Percentiles rank a stretch among this genome's conserved stretches.
Evolutionary conservation across 1,140 invertebrate species (phyloP).

Genomic region (Capitella teleta): DNA sequence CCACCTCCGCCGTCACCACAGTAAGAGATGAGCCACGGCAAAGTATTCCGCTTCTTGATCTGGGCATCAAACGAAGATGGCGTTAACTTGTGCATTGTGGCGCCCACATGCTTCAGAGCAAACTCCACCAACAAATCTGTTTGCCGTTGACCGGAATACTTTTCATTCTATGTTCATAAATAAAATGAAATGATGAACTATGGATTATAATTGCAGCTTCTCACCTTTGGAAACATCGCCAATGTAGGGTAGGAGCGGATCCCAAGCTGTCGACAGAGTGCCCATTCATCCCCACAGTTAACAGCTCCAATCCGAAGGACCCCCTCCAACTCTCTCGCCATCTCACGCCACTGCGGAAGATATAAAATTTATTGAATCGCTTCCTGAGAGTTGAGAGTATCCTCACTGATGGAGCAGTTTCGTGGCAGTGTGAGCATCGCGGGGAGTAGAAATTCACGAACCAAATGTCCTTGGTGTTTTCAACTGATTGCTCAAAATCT

Average conservation of each 20-base stretch:
- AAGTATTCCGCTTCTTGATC: slow-evolving; percentile 15
- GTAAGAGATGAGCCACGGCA: slow-evolving; percentile 44
- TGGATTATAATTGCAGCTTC: neutral
- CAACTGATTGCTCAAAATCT: slow-evolving; percentile 59
- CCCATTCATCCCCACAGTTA: slow-evolving; percentile 67
- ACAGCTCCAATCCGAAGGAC: slow-evolving; percentile 64
- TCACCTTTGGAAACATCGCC: slow-evolving; percentile 48
- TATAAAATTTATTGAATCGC: no score
- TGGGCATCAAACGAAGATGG: slow-evolving; percentile 23
- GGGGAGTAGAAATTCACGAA: slow-evolving; percentile 79
- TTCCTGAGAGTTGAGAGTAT: no score
- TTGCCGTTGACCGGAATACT: slow-evolving; percentile 39
- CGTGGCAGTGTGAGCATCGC: slow-evolving; percentile 71
- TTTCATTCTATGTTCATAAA: slow-evolving; percentile 33
- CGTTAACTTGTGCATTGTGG: slow-evolving; percentile 28
- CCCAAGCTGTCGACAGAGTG: slow-evolving; percentile 54
- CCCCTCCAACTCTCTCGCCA: slow-evolving; percentile 61
- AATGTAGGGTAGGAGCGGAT: slow-evolving; percentile 61
- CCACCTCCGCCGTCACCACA: slow-evolving; percentile 41
- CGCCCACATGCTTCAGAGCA: slow-evolving; percentile 36
- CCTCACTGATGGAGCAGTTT: slow-evolving; percentile 52
- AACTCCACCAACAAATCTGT: slow-evolving; percentile 36
- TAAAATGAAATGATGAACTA: neutral
- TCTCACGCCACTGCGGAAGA: slow-evolving; percentile 55
- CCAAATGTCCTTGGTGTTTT: slow-evolving; percentile 57